These are phyloP conservation scores for Heliconius ismenius DNA, from an alignment of 2,888 invertebrate genomes.

Conservation along the genomic window DNA sequence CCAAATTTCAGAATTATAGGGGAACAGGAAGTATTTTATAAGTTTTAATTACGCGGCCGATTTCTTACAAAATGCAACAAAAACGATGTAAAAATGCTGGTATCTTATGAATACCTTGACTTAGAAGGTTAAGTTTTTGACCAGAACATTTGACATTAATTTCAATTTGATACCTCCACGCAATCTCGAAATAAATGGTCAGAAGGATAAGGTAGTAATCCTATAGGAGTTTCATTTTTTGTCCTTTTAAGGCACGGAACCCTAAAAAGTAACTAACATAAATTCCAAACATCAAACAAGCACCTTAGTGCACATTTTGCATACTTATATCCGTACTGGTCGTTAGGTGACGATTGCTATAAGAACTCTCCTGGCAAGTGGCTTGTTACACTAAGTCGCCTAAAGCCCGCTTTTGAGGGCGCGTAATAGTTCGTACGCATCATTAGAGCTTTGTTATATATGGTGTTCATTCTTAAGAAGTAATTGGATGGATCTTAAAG, in stretches of 20 bases:
- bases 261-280: no score
- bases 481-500: constrained; percentile 17
- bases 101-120: no score
- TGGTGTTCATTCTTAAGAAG: constrained; percentile 11
- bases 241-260: background rate
- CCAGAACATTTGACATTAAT: no score
- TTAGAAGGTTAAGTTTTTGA: no score
- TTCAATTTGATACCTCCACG: background rate
- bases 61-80: no score
- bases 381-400: constrained; percentile 36
- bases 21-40: no score
- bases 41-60: no score
- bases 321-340: constrained; percentile 10
- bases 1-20: no score
- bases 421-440: constrained; percentile 35
- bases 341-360: constrained; percentile 34
- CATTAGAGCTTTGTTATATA: constrained; percentile 38
- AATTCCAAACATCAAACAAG: constrained; percentile 12
- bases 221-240: background rate
- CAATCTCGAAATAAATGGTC: background rate
- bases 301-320: constrained; percentile 14
- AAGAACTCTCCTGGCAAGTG: constrained; percentile 28
- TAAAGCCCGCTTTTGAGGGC: constrained; percentile 35
- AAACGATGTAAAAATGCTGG: no score
- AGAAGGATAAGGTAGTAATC: background rate